Conservation (phyloP, 2,888 invertebrate genomes). For the Crioceris asparagi region DNA sequence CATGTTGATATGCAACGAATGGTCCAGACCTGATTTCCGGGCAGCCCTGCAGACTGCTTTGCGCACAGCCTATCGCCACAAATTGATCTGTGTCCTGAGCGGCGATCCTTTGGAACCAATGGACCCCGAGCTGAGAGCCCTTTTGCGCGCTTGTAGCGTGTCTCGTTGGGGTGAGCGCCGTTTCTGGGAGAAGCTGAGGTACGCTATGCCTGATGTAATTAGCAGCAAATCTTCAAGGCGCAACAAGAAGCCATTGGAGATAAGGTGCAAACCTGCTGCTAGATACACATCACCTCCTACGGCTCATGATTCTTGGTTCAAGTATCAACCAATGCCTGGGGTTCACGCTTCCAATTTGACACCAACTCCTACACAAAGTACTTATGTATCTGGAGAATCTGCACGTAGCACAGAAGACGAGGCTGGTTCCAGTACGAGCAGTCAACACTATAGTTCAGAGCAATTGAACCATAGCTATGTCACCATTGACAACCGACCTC, state of each 20-base stretch:
- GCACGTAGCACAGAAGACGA: conserved; percentile 42
- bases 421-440: conserved; percentile 41
- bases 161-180: conserved; percentile 66
- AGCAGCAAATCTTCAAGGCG: conserved; percentile 44
- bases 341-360: conserved; percentile 41
- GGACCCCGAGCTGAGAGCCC: conserved; percentile 64
- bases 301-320: conserved; percentile 62
- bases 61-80: conserved; percentile 53
- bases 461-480: conserved; percentile 59
- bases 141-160: conserved; percentile 59
- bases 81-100: conserved; percentile 50
- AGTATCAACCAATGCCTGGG: conserved; percentile 52
- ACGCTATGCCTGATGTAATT: conserved; percentile 65
- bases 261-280: conserved; percentile 46
- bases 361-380: conserved; percentile 51
- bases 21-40: conserved; percentile 71
- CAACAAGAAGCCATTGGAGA: conserved; percentile 44
- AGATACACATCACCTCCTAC: conserved; percentile 66
- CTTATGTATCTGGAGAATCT: conserved; percentile 48
- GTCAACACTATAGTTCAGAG: conserved; percentile 54
- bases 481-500: conserved; percentile 47
- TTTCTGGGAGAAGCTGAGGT: conserved; percentile 77
- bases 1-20: conserved; percentile 71
- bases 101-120: conserved; percentile 61
- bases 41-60: conserved; percentile 70